Conservation (phyloP, 2,888 invertebrate genomes). For the Prosapia bicincta region DNA sequence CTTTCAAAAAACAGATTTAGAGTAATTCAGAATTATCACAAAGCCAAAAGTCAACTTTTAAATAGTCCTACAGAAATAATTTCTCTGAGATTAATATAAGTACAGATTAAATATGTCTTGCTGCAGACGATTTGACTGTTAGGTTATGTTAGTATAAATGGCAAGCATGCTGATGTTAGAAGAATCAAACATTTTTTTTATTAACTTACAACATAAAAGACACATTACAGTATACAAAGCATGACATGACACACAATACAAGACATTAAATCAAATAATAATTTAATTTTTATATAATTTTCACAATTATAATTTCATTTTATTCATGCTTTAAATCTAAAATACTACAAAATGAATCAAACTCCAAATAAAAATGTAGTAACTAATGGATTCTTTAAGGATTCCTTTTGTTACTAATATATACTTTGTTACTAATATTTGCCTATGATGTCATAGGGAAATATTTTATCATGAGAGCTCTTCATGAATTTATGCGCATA, state of each 20-base stretch:
- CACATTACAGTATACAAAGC: slow-evolving; percentile 27
- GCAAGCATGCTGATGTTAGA: slow-evolving; percentile 6
- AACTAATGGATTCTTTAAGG: too few relatives aligned
- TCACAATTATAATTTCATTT: too few relatives aligned
- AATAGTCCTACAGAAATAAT: background rate
- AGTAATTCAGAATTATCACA: background rate
- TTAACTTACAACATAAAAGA: slow-evolving; percentile 7
- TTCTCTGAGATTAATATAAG: slow-evolving; percentile 8
- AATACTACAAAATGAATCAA: too few relatives aligned
- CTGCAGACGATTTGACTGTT: slow-evolving; percentile 39
- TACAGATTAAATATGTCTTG: slow-evolving; percentile 28
- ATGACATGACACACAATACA: background rate
- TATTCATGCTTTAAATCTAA: too few relatives aligned
- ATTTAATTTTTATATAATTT: too few relatives aligned
- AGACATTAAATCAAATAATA: too few relatives aligned
- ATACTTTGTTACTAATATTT: too few relatives aligned
- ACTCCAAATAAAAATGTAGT: too few relatives aligned
- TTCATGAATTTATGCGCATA: too few relatives aligned
- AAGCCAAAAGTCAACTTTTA: background rate
- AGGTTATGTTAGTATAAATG: slow-evolving; percentile 28
- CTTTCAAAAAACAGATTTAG: background rate
- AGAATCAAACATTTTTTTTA: slow-evolving; percentile 20
- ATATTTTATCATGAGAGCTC: too few relatives aligned
- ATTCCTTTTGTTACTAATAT: too few relatives aligned
- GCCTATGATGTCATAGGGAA: too few relatives aligned